These are phyloP conservation scores for Eciton burchellii DNA, from an alignment of 1,140 invertebrate genomes.

Conservation along the genomic window DNA sequence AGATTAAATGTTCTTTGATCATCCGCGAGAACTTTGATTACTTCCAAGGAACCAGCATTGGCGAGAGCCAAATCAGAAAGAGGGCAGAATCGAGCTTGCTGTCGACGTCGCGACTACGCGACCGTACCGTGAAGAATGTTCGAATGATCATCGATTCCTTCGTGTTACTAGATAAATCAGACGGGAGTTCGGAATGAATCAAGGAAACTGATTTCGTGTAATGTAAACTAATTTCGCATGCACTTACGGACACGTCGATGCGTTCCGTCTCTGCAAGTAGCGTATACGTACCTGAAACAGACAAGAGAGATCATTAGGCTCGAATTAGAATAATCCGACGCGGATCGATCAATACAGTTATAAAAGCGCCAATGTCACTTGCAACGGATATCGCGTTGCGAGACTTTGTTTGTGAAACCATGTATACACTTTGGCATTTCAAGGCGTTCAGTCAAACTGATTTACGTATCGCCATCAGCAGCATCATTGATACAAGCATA, in stretches of 20 bases:
- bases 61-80: too few relatives aligned
- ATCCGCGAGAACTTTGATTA: not conserved
- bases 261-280: constrained; percentile 41
- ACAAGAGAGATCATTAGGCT: not conserved
- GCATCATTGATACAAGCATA: too few relatives aligned
- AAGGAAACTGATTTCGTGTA: not conserved
- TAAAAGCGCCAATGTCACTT: not conserved
- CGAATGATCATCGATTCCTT: not conserved
- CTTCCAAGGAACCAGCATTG: too few relatives aligned
- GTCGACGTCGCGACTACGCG: too few relatives aligned
- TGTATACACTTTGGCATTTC: not conserved
- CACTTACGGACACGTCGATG: constrained; percentile 59
- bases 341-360: not conserved
- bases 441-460: not conserved
- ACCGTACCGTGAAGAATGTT: not conserved
- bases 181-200: too few relatives aligned
- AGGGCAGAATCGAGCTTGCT: too few relatives aligned
- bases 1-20: constrained; percentile 1
- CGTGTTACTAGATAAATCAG: not conserved
- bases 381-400: not conserved
- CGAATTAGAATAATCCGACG: not conserved
- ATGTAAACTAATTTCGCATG: constrained; percentile 4
- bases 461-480: not conserved
- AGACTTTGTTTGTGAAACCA: not conserved
- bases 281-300: constrained; percentile 71